Evolutionary conservation across 2,113 vertebrate genomes (phyloP), one percentile per base, ranked within the genome.

Genomic region (Hippocampus abdominalis): DNA sequence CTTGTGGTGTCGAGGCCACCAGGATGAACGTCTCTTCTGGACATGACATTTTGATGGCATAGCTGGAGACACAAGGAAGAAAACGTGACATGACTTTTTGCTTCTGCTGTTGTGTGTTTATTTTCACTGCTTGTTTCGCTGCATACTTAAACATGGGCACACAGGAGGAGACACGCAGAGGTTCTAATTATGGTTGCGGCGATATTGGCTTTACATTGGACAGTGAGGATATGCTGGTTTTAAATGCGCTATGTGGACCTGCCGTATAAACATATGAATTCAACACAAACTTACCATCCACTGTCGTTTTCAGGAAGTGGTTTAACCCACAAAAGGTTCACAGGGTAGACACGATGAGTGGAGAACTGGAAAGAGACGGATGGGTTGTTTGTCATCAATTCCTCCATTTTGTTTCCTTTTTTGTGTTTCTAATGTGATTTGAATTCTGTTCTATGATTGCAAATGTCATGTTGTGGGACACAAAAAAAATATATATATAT

Each of bases 21-120:
- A 98, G 90, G 57, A 93, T 93, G 84, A 98, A 95, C 75, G 91
- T 94, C 57, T 98, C 97, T 82, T 99, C 97, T 11, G 97, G 96
- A 69, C 95, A 95, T 8, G 92, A 98, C 77, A 99, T 91, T 90
- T 94, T 98, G 81, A 99, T 90, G 66, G 95, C 95, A 20, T 92
- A 94, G 83, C 97, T 98, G 68, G 18, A 71, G 42, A 81, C 53
- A 75, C 32, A 62, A 39, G 10, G 6, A 40, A n/a, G 23, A 13
- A 64, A 25, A 13, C 40, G 48, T 42, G 18, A 7, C 9, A 61
- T 16, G 36, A 36, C 8, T 9, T 2, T 32, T 36, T 18, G 3
- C 15, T 8, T 20, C 10, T 18, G 15, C 40, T 64, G 20, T 53
- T 53, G 21, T 10, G 49, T 53, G 7, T 12, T 49, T 7, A 6